Percentiles rank a stretch among this genome's conserved stretches.
phyloP scores from a whole-genome alignment of 2,888 invertebrate genomes.

The Metacarcinus magister region DNA sequence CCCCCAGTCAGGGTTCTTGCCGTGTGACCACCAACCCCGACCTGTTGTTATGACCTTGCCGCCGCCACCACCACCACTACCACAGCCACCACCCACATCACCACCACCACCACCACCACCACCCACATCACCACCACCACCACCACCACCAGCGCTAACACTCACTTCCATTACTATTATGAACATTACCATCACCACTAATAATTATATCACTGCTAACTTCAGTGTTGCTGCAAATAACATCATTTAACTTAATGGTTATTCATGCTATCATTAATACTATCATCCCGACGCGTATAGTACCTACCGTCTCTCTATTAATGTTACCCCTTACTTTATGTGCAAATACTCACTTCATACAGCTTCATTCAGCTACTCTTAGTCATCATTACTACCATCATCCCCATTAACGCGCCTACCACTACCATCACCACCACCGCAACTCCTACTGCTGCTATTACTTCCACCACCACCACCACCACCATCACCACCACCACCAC shows the following conservation, averaged over 20 bases:
- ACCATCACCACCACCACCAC: neutral
- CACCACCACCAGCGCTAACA: neutral
- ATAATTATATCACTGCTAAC: neutral
- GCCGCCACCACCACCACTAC: neutral
- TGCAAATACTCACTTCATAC: slow-evolving; percentile 1
- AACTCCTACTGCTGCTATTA: neutral
- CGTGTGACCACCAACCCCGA: neutral
- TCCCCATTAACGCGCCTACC: neutral
- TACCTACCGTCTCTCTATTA: neutral
- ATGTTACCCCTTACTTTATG: neutral
- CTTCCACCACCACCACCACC: neutral
- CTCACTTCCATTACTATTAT: neutral
- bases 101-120: neutral
- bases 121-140: neutral
- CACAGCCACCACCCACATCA: neutral
- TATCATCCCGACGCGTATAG: too few species aligned
- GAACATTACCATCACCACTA: neutral
- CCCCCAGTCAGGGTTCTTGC: neutral
- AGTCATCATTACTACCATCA: neutral
- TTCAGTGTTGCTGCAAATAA: neutral
- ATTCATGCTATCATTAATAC: neutral
- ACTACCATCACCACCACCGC: slow-evolving; percentile 4
- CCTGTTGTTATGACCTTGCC: neutral
- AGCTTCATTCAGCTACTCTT: neutral
- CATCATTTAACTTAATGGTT: neutral